Evolutionary conservation across 1,140 invertebrate genomes (phyloP).

Genomic region (Brachionus plicatilis): DNA sequence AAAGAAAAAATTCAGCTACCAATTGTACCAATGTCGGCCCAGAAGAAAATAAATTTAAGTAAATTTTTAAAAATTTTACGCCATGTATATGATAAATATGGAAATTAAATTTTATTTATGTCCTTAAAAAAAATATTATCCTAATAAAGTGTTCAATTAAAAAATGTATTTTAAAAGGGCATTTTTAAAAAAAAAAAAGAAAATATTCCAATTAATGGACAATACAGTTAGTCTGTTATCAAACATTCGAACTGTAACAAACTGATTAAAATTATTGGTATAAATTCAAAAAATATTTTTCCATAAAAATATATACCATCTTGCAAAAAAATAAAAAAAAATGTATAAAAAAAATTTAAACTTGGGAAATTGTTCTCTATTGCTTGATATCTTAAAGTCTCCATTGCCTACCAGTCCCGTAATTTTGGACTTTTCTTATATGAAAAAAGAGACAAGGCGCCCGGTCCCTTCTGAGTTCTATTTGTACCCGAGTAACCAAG

Average conservation of each 20-base stretch:
- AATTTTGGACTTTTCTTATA: conserved; percentile 7
- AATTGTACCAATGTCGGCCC: conserved; percentile 20
- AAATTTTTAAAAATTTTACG: conserved; percentile 37
- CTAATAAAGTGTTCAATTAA: neutral
- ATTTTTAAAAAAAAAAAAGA: neutral
- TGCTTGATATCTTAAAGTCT: neutral
- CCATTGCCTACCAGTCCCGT: neutral
- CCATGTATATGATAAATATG: neutral
- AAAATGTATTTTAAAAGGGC: neutral
- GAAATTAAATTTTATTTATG: neutral
- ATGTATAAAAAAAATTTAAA: conserved; percentile 1
- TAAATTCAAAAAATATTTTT: neutral
- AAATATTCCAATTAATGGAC: conserved; percentile 1
- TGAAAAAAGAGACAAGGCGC: neutral
- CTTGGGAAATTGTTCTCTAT: neutral
- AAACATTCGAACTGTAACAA: neutral
- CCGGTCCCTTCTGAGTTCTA: neutral
- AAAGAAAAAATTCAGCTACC: neutral
- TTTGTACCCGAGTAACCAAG: neutral
- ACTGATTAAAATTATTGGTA: neutral
- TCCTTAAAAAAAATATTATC: neutral
- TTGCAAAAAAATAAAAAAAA: neutral
- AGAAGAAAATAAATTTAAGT: conserved; percentile 30
- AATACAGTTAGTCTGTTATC: neutral
- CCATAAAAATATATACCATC: neutral